Base-by-base conservation (phyloP, 35 echinoderm and acorn worm genomes). In the Apostichopus parvimensis region DNA sequence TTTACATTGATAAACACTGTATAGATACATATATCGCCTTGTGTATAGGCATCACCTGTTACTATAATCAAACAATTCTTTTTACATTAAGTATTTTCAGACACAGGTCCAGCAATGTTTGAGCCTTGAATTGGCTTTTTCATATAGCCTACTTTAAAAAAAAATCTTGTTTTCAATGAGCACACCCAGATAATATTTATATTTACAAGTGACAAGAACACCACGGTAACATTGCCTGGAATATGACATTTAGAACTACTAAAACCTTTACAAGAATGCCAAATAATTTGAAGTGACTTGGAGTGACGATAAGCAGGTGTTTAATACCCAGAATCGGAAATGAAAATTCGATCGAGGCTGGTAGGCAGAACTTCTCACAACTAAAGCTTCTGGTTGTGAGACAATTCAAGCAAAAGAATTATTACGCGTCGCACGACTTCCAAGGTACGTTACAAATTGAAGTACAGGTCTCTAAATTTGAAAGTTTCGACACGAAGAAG, bases 281-380 rank as follows among this genome's bases (percentile, higher is more conserved):
- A 84, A 58, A 84, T 58, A 17, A 84, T 84, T 84, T 54, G 15
- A 84, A 60, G 58, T 56, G 54, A 84, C 53, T 84, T 7, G 53
- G 14, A 84, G 81, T 56, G 71, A 18, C n/a, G 58, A 56, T 21
- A 60, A 59, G 81, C 81, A 84, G 81, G 81, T 84, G 81, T 58
- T 84, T 59, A 6, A 23, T 21, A 59, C 54, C 81, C 81, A 59
- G 17, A 84, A 84, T 18, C 81, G 81, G 81, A 84, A 84, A 84
- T 84, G 81, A 84, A 84, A 1, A 58, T 84, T 84, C 81, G 81
- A 84, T 84, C 57, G 81, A 58, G 21, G 18, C 81, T 84, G 52
- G 13, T 84, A 59, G 54, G 53, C 81, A 84, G 56, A 22, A 55
- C 57, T n/a, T 56, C n/a, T 20, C 18, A 25, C n/a, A 84, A 22